Conservation (phyloP, 2,888 invertebrate species). For the Sturmia bella region DNA sequence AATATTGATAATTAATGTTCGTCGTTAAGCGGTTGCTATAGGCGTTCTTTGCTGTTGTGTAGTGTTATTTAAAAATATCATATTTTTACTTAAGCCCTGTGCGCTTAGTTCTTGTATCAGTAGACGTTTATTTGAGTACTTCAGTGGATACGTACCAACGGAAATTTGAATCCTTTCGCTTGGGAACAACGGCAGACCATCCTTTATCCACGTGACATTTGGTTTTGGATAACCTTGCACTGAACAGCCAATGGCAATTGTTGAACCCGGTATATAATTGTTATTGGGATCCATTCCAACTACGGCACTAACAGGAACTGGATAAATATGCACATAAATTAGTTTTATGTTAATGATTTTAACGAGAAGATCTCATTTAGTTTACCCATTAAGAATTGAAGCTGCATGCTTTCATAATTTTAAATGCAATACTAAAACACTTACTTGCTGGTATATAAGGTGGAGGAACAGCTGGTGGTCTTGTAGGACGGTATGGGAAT, state of each 20-base stretch:
- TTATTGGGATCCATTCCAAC: conserved; percentile 83
- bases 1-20: too few relatives aligned
- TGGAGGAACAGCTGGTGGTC: conserved; percentile 77
- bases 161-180: conserved; percentile 85
- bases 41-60: too few relatives aligned
- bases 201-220: conserved; percentile 91
- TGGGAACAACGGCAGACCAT: conserved; percentile 84
- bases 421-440: conserved; percentile 59
- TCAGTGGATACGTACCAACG: conserved; percentile 82
- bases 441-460: conserved; percentile 69
- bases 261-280: conserved; percentile 85
- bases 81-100: too few relatives aligned
- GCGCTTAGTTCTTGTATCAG: too few relatives aligned
- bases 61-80: too few relatives aligned
- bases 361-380: background rate
- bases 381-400: conserved; percentile 7
- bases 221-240: conserved; percentile 91
- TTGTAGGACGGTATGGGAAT: conserved; percentile 81
- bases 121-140: too few relatives aligned
- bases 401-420: conserved; percentile 9
- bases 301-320: conserved; percentile 81
- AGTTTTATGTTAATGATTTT: background rate
- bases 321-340: background rate
- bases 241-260: conserved; percentile 88
- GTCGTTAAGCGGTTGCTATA: too few relatives aligned